Conservation (phyloP, 2,797 vertebrate species). For the Intellagama lesueurii region DNA sequence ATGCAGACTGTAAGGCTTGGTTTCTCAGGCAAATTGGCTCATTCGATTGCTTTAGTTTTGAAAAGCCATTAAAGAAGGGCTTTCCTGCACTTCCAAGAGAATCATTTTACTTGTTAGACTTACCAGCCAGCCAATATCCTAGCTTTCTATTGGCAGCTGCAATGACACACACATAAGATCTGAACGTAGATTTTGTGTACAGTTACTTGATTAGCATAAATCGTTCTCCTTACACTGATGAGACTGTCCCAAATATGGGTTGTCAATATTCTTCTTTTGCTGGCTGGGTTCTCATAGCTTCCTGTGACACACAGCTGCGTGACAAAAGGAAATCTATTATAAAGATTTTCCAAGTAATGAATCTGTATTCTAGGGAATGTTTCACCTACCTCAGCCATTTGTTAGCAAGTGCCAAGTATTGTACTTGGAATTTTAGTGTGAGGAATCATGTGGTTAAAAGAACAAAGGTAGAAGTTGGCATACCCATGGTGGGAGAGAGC, state of each 20-base stretch:
- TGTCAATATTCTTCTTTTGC: not conserved
- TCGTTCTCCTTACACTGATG: not conserved
- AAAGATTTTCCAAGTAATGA: not conserved
- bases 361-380: not conserved
- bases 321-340: not conserved
- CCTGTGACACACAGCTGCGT: not conserved
- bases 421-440: no score
- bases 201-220: conserved; percentile 13
- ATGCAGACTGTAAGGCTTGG: not conserved
- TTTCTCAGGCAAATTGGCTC: not conserved
- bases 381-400: no score
- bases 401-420: not conserved
- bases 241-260: not conserved
- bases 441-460: not conserved
- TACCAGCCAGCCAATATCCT: not conserved
- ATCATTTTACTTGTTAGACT: not conserved
- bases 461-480: no score
- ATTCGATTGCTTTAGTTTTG: not conserved
- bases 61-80: not conserved
- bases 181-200: not conserved
- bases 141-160: not conserved
- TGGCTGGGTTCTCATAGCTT: not conserved
- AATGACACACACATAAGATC: not conserved
- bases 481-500: not conserved
- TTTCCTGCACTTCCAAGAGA: conserved; percentile 15